Base-by-base conservation (phyloP, 2,888 invertebrate genomes). In the Enchytraeus crypticus region DNA sequence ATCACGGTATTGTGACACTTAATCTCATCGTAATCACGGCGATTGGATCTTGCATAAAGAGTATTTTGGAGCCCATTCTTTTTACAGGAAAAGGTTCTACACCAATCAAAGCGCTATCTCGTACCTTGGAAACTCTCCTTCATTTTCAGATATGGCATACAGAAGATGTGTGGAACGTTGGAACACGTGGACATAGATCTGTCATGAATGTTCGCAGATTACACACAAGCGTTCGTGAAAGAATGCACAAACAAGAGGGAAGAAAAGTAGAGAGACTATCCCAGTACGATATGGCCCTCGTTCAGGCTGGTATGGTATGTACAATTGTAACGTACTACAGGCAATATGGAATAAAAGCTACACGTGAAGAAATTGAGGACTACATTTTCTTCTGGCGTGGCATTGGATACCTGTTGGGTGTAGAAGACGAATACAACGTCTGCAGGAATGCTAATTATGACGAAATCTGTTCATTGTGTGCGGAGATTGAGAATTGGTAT, bases 241-340 rank as follows among this genome's bases (percentile, higher is more conserved):
- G 80, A 14, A 69, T 81, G 67, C 59, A 60, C 2, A 45, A 58
- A 0, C 57, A 60, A n/a, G n/a, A n/a, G n/a, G n/a, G n/a, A n/a
- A n/a, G n/a, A n/a, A n/a, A n/a, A n/a, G n/a, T n/a, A n/a, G n/a
- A n/a, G n/a, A n/a, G n/a, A n/a, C n/a, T 91, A 38, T 85, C 87
- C 0, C 92, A 92, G 76, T 84, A 87, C 66, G 91, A 92, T 74
- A 85, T 93, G 84, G 87, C 87, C 0, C 76, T 92, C 11, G 90
- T 92, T 0, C 90, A 89, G 78, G 89, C 89, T 74, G 91, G 90
- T 2, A 92, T 92, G 74, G 84, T 92, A 73, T 92, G 90, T 0
- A 85, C 86, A 67, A 81, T 85, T 0, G 75, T 89, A 0, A 73
- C 88, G 60, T 80, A 80, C 60, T 82, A 83, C 0, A 82, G 85